Evolutionary conservation across 1,140 invertebrate genomes (phyloP), one percentile per base, ranked within the genome.

Genomic region (Paralvinella palmiformis): DNA sequence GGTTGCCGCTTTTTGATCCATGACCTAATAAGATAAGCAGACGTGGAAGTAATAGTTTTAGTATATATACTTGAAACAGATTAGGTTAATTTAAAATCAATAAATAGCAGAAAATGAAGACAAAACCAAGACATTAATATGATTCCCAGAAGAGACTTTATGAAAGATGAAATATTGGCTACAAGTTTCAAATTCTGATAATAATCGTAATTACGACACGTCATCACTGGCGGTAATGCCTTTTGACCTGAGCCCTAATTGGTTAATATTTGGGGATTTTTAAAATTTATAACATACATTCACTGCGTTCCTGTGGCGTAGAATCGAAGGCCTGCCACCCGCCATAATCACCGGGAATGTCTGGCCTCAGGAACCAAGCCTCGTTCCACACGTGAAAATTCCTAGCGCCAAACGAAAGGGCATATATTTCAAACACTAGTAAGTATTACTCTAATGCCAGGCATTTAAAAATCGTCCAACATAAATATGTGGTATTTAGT

Each of bases 331-430:
- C 92, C 78, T 97, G 94, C 94, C 94, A 97, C 0, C 94, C 94
- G 20, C 86, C 86, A 72, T 89, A 91, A 17, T 87, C 83, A 0
- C 77, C 68, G 0, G 87, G 87, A 31, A 96, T 78, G 79, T 97
- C 94, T 1, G 88, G 86, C 24, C 94, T 82, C 57, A 86, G 85
- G 87, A 95, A 93, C 92, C 93, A 96, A 0, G 90, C 89, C 56
- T 96, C 94, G 78, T 92, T 92, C 94, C 94, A 97, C 2, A 95
- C 92, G 73, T 96, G 94, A 76, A 92, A 96, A 73, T 96, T 96
- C 90, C 79, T 81, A 59, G 15, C 44, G 65, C 13, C 64, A 41
- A 0, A 65, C n/a, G n/a, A n/a, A n/a, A n/a, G n/a, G n/a, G n/a
- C n/a, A n/a, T n/a, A n/a, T n/a, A n/a, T 44, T 44, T 13, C 10